These are phyloP conservation scores for Hepsetus odoe DNA, from an alignment of 2,113 vertebrate genomes.

Conservation along the genomic window DNA sequence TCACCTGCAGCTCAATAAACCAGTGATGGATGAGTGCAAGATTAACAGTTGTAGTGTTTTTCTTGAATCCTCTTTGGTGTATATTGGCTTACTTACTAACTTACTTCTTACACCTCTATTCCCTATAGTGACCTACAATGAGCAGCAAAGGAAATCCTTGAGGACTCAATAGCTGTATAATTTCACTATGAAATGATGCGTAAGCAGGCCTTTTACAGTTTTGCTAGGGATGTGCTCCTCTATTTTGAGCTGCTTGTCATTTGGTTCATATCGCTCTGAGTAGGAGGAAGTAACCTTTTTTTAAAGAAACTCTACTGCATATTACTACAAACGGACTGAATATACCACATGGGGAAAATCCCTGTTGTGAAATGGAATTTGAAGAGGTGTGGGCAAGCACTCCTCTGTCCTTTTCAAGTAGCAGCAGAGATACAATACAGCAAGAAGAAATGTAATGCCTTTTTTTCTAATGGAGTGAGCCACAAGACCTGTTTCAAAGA, in stretches of 20 bases:
- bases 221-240: not conserved
- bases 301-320: not conserved
- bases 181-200: too few species aligned
- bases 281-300: not conserved
- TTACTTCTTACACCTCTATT: too few species aligned
- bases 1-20: conserved; percentile 39
- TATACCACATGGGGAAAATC: not conserved
- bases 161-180: too few species aligned
- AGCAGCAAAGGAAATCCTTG: too few species aligned
- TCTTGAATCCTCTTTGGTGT: too few species aligned
- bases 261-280: not conserved
- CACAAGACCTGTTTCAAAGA: not conserved
- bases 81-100: too few species aligned
- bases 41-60: too few species aligned
- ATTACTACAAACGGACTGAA: not conserved
- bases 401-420: not conserved
- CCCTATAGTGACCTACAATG: too few species aligned
- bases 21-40: conserved; percentile 11
- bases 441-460: not conserved
- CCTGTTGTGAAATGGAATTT: not conserved
- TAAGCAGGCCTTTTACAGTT: too few species aligned
- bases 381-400: not conserved
- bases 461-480: not conserved
- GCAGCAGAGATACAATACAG: not conserved
- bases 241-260: not conserved